Evolutionary conservation across 2,113 vertebrate genomes (phyloP).

Genomic region (Rhizomys pruinosus): DNA sequence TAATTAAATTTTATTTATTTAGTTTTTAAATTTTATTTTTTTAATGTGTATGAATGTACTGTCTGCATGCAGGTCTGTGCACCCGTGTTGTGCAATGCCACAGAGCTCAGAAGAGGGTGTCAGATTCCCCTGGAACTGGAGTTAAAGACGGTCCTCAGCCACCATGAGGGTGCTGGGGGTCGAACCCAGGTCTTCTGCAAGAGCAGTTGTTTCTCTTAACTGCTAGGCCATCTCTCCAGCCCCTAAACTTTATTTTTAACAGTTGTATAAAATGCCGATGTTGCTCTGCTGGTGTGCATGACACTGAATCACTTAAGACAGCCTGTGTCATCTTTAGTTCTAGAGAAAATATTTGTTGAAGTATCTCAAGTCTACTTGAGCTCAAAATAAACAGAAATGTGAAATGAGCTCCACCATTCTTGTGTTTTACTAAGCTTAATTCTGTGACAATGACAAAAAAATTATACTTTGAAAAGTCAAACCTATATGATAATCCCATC

Average conservation of each 20-base stretch:
- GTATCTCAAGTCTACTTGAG: slow-evolving; percentile 9
- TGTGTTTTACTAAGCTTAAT: slow-evolving; percentile 35
- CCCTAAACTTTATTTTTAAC: slow-evolving; percentile 26
- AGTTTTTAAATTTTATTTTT: too few species aligned
- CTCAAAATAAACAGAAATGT: slow-evolving; percentile 29
- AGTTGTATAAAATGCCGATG: slow-evolving; percentile 14
- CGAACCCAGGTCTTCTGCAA: too few species aligned
- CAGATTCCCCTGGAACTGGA: too few species aligned
- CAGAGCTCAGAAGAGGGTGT: too few species aligned
- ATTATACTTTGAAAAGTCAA: slow-evolving; percentile 41
- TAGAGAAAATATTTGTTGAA: slow-evolving; percentile 41
- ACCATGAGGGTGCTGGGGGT: too few species aligned
- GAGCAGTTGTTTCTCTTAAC: too few species aligned
- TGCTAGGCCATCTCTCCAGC: too few species aligned
- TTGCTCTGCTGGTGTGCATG: background rate
- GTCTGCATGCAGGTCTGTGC: too few species aligned
- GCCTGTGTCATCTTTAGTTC: background rate
- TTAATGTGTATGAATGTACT: too few species aligned
- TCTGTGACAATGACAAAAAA: slow-evolving; percentile 38
- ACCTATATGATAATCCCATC: background rate
- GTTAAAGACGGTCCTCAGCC: too few species aligned
- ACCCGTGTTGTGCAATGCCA: too few species aligned
- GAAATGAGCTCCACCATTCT: background rate
- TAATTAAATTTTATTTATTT: slow-evolving; percentile 12
- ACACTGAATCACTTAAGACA: slow-evolving; percentile 44